Evolutionary conservation across 2,113 vertebrate species (phyloP).

Genomic region (Limnothrissa miodon): DNA sequence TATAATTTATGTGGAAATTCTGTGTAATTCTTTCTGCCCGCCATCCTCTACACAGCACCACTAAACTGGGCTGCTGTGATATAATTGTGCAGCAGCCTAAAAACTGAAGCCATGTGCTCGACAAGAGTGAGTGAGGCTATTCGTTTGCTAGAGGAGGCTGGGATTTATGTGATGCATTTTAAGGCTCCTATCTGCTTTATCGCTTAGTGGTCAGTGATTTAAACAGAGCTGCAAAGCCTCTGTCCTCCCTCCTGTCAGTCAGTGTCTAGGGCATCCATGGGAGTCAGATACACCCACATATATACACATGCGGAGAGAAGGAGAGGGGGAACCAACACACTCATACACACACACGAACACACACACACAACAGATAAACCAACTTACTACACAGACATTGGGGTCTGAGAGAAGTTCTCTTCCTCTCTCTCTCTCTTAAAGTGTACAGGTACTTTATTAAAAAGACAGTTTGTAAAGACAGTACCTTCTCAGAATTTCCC

Average conservation of each 20-base stretch:
- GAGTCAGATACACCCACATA: not conserved
- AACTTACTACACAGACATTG: no score
- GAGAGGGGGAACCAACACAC: slow-evolving; percentile 13
- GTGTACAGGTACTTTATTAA: no score
- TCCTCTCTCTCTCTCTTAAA: no score
- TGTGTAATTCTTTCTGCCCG: not conserved
- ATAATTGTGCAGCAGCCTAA: not conserved
- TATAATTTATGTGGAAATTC: not conserved
- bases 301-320: not conserved
- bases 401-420: no score
- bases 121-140: not conserved
- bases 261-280: not conserved
- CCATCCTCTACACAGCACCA: not conserved
- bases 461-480: no score
- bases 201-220: slow-evolving; percentile 24
- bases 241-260: slow-evolving; percentile 16
- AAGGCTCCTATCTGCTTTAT: slow-evolving; percentile 24
- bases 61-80: not conserved
- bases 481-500: no score
- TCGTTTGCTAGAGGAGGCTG: not conserved
- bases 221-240: slow-evolving; percentile 13
- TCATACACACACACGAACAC: not conserved
- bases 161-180: slow-evolving; percentile 19
- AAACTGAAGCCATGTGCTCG: not conserved
- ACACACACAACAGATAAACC: not conserved